Evolutionary conservation across 2,888 invertebrate genomes (phyloP), one percentile per base, ranked within the genome.

Genomic region (Volucella inflata): DNA sequence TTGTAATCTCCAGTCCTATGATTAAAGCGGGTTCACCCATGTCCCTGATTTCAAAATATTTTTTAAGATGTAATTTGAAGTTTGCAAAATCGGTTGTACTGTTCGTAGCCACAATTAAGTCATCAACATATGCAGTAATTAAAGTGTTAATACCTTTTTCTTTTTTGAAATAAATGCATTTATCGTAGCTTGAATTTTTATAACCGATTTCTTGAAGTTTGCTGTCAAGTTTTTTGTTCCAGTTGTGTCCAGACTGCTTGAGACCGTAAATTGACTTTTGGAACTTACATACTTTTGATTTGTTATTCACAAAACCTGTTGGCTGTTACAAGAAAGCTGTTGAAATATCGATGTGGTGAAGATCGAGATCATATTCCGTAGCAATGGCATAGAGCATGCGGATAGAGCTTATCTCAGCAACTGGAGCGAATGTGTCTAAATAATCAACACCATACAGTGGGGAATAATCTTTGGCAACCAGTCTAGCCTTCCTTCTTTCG

Each of bases 311-410:
- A 51, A 50, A 60, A 4, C 68, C 60, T 60, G 44, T n/a, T 40
- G 77, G 68, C 17, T 68, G 53, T 59, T 59, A 21, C 21, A 21
- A 21, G 21, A 21, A 78, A 38, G 74, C 78, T 11, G 74, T 68
- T 36, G 50, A 68, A 12, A 84, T 57, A 50, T 78, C 78, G 10
- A 78, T 36, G 6, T 84, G 83, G 16, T 59, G 53, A 16, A 83
- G 14, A 16, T 55, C 11, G 11, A 70, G 10, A 30, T 78, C 67
- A n/a, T 70, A 42, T 57, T 70, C 72, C n/a, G 48, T 57, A 12
- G 74, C 42, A 3, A 78, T 30, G 14, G 83, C 78, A 38, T 70
- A 68, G 4, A 77, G 38, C 21, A 71, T 21, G 16, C 70, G 14
- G 9, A 78, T 44, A 14, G 70, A 70, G 21, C 48, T 78, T 17